Evolutionary conservation across 1,140 invertebrate genomes (phyloP).

Genomic region (Drosophila rhopaloa): DNA sequence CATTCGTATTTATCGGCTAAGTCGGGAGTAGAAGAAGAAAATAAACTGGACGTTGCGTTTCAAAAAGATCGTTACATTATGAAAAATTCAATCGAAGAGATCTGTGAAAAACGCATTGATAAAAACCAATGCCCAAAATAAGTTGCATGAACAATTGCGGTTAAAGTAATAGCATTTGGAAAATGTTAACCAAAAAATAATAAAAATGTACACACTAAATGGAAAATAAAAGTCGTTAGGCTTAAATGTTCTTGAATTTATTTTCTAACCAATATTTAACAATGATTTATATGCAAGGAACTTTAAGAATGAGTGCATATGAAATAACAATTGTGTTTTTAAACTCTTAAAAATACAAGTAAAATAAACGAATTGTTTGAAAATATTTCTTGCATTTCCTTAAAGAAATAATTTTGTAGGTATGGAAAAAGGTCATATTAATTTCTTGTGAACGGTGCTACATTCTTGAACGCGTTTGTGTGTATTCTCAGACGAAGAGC

Average conservation of each 20-base stretch:
- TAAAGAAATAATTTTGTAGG: too few species aligned
- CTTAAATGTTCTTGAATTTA: too few species aligned
- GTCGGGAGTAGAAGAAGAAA: slow-evolving; percentile 33
- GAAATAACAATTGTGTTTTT: too few species aligned
- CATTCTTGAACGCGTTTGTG: slow-evolving; percentile 30
- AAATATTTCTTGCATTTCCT: too few species aligned
- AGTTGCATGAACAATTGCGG: background rate
- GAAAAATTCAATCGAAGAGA: slow-evolving; percentile 29
- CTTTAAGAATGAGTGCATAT: too few species aligned
- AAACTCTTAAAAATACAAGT: too few species aligned
- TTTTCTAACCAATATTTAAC: too few species aligned
- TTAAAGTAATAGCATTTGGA: background rate
- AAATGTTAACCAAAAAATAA: too few species aligned
- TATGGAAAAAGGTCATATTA: background rate
- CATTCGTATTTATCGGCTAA: slow-evolving; percentile 37
- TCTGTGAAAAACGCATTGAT: slow-evolving; percentile 17
- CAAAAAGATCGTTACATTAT: slow-evolving; percentile 43
- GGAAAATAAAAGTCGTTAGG: background rate
- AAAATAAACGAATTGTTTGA: too few species aligned
- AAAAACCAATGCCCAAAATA: slow-evolving; percentile 34
- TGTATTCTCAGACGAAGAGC: background rate
- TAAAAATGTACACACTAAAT: background rate
- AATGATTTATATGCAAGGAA: too few species aligned
- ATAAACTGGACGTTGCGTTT: slow-evolving; percentile 51
- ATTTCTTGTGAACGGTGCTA: background rate